Evolutionary conservation across 2,797 vertebrate genomes (phyloP).

Genomic region (Lindbergichthys nudifrons): DNA sequence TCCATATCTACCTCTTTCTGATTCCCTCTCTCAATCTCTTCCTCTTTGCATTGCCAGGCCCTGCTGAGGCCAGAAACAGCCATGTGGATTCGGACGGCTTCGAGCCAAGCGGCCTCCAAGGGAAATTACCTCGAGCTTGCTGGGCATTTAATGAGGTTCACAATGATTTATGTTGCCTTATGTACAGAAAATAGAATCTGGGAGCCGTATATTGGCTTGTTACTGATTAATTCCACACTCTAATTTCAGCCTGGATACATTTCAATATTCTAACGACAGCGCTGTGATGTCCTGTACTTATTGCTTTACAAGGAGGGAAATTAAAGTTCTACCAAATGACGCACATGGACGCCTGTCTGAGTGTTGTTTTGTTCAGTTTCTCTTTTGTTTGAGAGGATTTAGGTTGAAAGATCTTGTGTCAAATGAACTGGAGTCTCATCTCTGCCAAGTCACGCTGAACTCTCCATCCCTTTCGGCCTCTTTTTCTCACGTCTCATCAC

Average conservation of each 20-base stretch:
- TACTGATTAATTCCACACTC: conserved; percentile 73
- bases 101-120: conserved; percentile 65
- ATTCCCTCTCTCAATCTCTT: conserved; percentile 16
- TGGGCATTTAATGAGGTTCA: conserved; percentile 74
- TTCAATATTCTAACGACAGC: conserved; percentile 71
- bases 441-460: conserved; percentile 24
- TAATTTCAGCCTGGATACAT: conserved; percentile 70
- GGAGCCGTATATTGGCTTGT: conserved; percentile 68
- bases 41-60: conserved; percentile 40
- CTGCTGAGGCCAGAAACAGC: conserved; percentile 57
- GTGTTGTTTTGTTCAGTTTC: conserved; percentile 1
- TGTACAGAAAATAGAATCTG: conserved; percentile 72
- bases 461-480: not conserved
- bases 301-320: conserved; percentile 58
- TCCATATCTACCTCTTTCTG: conserved; percentile 35
- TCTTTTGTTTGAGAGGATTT: conserved; percentile 9
- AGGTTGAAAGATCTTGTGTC: conserved; percentile 34
- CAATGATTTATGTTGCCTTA: conserved; percentile 77
- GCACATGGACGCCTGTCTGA: conserved; percentile 12
- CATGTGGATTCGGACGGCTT: conserved; percentile 63
- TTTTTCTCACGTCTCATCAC: conserved; percentile 24
- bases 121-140: conserved; percentile 72
- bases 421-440: conserved; percentile 16
- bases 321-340: conserved; percentile 55
- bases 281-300: conserved; percentile 40